Base-by-base conservation (phyloP, 2,888 invertebrate genomes). In the Luperina testacea region DNA sequence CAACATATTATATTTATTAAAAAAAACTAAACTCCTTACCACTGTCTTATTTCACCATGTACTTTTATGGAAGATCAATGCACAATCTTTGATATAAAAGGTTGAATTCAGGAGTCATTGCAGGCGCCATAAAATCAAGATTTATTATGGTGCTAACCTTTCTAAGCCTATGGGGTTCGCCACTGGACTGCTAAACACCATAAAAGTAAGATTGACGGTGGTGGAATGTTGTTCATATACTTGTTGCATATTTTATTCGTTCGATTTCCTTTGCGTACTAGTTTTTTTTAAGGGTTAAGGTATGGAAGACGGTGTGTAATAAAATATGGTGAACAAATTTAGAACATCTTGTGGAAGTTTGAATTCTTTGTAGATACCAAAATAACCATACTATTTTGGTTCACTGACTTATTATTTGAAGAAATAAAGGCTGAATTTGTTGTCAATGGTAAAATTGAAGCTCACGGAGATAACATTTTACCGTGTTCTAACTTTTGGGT, bases 51-150 rank as follows among this genome's bases (percentile, higher is more conserved):
- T 85, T 75, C 77, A 51, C 64, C 38, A 59, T 63, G 59, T 20
- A 57, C 82, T 65, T 88, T 87, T 88, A 88, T 85, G 69, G 73
- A 64, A 79, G 76, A 81, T 88, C 68, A 75, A 76, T 75, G 72
- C 64, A 69, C 80, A 77, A 72, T 78, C 75, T 81, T 75, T 83
- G 77, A 78, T 89, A 90, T 90, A 91, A 93, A 92, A 89, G 89
- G 85, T 79, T 90, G 88, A 90, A 92, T 92, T 89, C 93, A 92
- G 93, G 88, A 94, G 93, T 91, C 90, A 84, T 87, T 87, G 86
- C 82, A 84, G 82, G 77, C 86, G 85, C 85, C 90, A 92, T 94
- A 93, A 94, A 94, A 88, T 71, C 75, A 83, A 88, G 92, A 94
- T 94, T 94, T 94, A 94, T 93, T 82, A 83, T 88, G 64, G 85